Conservation (phyloP, 2,113 vertebrate species). For the Pseudorectes ferrugineus region DNA sequence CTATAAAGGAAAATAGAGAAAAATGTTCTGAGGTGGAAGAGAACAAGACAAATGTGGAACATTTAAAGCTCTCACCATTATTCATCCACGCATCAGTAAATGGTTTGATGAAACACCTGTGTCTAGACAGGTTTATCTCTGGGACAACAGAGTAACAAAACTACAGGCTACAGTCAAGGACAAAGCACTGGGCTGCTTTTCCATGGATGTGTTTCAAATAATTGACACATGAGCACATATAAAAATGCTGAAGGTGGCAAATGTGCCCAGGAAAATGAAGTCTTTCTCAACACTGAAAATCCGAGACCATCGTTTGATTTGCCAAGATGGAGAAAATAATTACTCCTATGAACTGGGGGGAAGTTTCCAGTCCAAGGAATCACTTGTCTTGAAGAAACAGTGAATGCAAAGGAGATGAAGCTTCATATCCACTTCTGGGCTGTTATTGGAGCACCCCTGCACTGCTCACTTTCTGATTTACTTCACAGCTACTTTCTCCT, state of each 20-base stretch:
- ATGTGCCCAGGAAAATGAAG: neutral
- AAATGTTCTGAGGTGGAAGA: neutral
- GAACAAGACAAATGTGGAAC: neutral
- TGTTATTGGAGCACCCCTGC: neutral
- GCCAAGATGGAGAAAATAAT: neutral
- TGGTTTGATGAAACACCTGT: neutral
- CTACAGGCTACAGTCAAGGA: neutral
- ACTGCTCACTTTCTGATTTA: neutral
- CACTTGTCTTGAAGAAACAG: neutral
- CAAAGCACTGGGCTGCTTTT: neutral
- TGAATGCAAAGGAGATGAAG: neutral
- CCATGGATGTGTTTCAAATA: neutral
- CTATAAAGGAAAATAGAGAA: neutral
- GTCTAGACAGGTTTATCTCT: neutral
- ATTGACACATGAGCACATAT: neutral
- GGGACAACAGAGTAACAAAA: neutral
- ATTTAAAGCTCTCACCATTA: neutral
- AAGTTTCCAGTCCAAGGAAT: neutral
- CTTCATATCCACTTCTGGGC: neutral
- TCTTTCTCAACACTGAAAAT: neutral
- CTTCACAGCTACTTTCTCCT: neutral
- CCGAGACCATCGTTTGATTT: fast-evolving
- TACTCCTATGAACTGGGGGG: neutral
- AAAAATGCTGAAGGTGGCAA: neutral
- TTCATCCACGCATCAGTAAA: neutral